These are phyloP conservation scores for Mactra quadrangularis DNA, from an alignment of 1,140 invertebrate species.

Conservation along the genomic window DNA sequence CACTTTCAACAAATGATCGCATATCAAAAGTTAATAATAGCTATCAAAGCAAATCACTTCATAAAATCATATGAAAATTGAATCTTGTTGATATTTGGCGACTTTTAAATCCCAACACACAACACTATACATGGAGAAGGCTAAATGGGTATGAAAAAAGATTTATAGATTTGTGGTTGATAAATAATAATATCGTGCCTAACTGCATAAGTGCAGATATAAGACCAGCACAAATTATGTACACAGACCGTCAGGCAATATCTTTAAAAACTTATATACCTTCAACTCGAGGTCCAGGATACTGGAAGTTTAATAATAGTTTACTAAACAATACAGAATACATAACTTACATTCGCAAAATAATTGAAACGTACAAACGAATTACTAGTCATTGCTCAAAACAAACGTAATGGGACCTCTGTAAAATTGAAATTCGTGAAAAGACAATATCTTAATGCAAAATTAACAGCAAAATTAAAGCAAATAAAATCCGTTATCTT, in stretches of 20 bases:
- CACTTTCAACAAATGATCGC: too few relatives aligned
- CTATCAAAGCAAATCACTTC: too few relatives aligned
- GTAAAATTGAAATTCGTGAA: not conserved
- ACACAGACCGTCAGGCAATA: not conserved
- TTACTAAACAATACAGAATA: not conserved
- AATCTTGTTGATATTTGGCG: too few relatives aligned
- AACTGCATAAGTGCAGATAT: too few relatives aligned
- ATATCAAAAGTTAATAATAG: too few relatives aligned
- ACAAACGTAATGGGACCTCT: not conserved
- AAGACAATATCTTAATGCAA: not conserved
- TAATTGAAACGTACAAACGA: not conserved
- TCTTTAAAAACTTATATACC: not conserved
- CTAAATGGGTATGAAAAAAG: too few relatives aligned
- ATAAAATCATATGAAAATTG: too few relatives aligned
- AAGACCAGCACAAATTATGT: too few relatives aligned
- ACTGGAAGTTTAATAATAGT: conserved; percentile 16
- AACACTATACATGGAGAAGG: too few relatives aligned
- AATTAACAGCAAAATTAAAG: not conserved
- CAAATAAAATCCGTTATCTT: not conserved
- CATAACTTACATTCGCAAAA: not conserved
- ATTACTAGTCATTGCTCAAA: not conserved
- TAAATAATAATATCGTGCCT: too few relatives aligned
- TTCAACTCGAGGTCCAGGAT: not conserved
- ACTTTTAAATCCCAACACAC: too few relatives aligned
- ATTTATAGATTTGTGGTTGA: too few relatives aligned